phyloP scores from a whole-genome alignment of 2,888 invertebrate species.

The Hesperia comma region DNA sequence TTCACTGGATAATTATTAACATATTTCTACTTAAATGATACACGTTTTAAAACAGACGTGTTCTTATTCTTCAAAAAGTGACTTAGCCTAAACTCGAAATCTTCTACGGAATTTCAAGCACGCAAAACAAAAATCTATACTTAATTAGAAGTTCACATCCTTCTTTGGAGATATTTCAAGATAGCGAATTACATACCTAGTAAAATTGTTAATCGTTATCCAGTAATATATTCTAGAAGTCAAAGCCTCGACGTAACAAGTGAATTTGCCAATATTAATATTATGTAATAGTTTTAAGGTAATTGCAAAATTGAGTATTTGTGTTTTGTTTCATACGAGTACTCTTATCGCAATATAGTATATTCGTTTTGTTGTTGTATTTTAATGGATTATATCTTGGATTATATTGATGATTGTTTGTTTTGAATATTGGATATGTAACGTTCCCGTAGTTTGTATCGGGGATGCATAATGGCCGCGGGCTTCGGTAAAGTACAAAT shows the following conservation, averaged over 20 bases:
- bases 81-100: too few relatives aligned
- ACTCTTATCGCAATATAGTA: conserved; percentile 62
- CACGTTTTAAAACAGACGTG: too few relatives aligned
- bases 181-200: too few relatives aligned
- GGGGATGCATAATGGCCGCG: conserved; percentile 50
- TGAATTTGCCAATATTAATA: conserved; percentile 48
- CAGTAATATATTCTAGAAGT: background rate
- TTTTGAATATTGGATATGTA: conserved; percentile 61
- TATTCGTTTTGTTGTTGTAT: conserved; percentile 82
- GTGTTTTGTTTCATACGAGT: conserved; percentile 60
- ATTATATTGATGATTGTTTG: conserved; percentile 65
- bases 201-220: background rate
- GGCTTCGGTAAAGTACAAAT: conserved; percentile 78
- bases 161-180: too few relatives aligned
- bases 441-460: conserved; percentile 47
- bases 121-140: too few relatives aligned
- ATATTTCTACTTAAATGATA: too few relatives aligned
- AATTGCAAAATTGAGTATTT: conserved; percentile 70
- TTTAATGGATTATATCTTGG: conserved; percentile 79
- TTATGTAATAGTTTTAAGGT: conserved; percentile 39
- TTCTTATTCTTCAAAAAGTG: too few relatives aligned
- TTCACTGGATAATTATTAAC: background rate
- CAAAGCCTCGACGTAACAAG: conserved; percentile 48
- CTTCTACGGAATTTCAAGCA: too few relatives aligned
- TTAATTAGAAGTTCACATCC: too few relatives aligned